Base-by-base conservation (phyloP, 2,797 vertebrate genomes). In the Enteromius argenteus region DNA sequence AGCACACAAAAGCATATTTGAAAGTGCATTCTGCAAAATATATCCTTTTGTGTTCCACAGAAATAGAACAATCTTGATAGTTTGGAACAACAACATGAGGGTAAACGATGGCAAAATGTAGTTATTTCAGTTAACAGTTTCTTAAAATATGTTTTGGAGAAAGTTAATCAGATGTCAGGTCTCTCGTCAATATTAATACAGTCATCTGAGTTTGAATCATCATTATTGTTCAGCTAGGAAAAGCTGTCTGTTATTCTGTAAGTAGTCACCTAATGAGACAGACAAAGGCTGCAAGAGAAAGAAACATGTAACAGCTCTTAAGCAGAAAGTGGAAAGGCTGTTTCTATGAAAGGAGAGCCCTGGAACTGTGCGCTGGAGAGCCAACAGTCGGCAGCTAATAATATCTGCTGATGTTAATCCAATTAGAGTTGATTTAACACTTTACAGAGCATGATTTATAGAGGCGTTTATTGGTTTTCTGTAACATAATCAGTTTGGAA, bases 401-500 rank as follows among this genome's bases (percentile, higher is more conserved):
- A 95, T 96, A 96, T 95, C 93, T 95, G 95, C 94, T 95, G 94
- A 96, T 96, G 94, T 95, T 96, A 96, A 96, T 95, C 94, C 94
- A 93, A 94, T 96, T 96, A 95, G 94, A 92, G 94, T 95, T 96
- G 94, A 95, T 95, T 96, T 95, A 96, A 96, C 95, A 96, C 95
- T 96, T 95, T 95, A 93, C 95, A 95, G 93, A 91, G 93, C 94
- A 92, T 95, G 95, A 96, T 96, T 96, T 95, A 95, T 96, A 96
- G 95, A 95, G 95, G 95, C 95, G 94, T 95, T 96, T 96, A 96
- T 96, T 96, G 94, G 94, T 95, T 96, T 96, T 96, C 94, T 95
- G 94, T 95, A 96, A 96, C 95, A 94, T 94, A 96, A 96, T 96
- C 95, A 96, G 94, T 94, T 90, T 93, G 94, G 94, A 95, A 95